Percentiles rank a stretch among this genome's conserved stretches.
These are phyloP conservation scores for Cancer borealis DNA, from an alignment of 2,888 invertebrate genomes.

Conservation along the genomic window DNA sequence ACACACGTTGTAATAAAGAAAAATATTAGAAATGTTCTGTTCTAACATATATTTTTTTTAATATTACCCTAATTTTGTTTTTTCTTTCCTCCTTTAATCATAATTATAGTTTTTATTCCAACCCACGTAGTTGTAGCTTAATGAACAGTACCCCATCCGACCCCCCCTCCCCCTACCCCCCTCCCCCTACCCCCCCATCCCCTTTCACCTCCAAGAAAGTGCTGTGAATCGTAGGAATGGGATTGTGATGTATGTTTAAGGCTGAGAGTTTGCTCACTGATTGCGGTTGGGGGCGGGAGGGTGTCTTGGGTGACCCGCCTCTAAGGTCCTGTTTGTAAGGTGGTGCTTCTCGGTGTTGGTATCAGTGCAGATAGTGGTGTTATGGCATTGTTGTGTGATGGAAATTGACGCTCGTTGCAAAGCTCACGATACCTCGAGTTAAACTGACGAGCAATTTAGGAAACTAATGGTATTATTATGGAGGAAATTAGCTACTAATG, in stretches of 20 bases:
- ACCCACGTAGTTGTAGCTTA: too few species aligned
- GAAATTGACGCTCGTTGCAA: background rate
- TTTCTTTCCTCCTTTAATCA: too few species aligned
- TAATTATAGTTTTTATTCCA: too few species aligned
- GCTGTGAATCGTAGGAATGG: too few species aligned
- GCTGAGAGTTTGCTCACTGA: too few species aligned
- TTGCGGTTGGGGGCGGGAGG: too few species aligned
- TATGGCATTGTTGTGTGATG: background rate
- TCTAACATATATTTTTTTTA: background rate
- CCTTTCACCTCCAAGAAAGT: background rate
- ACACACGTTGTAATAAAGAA: too few species aligned
- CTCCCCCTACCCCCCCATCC: background rate
- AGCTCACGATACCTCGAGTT: background rate
- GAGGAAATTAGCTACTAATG: background rate
- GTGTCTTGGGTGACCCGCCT: too few species aligned
- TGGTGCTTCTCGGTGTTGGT: background rate
- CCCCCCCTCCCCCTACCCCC: background rate
- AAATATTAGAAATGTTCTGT: background rate
- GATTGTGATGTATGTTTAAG: too few species aligned
- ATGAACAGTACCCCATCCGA: background rate
- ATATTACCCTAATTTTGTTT: background rate
- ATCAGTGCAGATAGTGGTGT: background rate
- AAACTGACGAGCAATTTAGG: background rate
- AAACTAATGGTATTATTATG: background rate
- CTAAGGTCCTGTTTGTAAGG: background rate